Evolutionary conservation across 30 jellyfish, hydroid and myxozoan genomes (phyloP), one percentile per base, ranked within the genome.

Genomic region (Phacellophora camtschatica): DNA sequence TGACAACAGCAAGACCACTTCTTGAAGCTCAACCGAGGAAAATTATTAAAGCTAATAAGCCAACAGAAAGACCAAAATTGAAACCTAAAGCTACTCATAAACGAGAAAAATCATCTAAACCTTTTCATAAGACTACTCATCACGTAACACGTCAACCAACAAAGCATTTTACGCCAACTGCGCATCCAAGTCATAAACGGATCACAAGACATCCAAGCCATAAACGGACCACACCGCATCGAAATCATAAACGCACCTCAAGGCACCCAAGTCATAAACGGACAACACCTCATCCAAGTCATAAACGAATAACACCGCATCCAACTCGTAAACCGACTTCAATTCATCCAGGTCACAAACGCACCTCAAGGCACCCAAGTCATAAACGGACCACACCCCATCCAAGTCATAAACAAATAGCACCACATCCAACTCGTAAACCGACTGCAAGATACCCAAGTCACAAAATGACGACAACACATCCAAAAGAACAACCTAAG

Each of bases 1-100:
- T 59, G 46, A 71, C 95, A 66, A 84, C 95, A 27, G 69, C 88
- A 0, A 76, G 77, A 22, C 88, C 95, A 15, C 25, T 83, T 20
- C 48, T 46, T 0, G 56, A 46, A 11, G 46, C 16, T 25, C 69
- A 55, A 20, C 56, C 22, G 9, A 56, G 27, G 76, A 25, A 5
- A 50, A 41, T 55, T n/a, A 49, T 32, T 43, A 34, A n/a, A 31
- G 7, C 41, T 2, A 12, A 13, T 15, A 36, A 5, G 7, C 78
- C 79, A 4, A 81, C 72, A 22, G n/a, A 45, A 37, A n/a, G 75
- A 15, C 84, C 92, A 7, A 69, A 66, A 20, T 34, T 39, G 15
- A 79, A 53, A 11, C 48, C 56, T 16, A 57, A 57, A 55, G 33
- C 77, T 16, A 33, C 6, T 5, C 30, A 24, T 35, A 28, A 20